Evolutionary conservation across 2,113 vertebrate genomes (phyloP), one percentile per base, ranked within the genome.

Genomic region (Chloebia gouldiae): DNA sequence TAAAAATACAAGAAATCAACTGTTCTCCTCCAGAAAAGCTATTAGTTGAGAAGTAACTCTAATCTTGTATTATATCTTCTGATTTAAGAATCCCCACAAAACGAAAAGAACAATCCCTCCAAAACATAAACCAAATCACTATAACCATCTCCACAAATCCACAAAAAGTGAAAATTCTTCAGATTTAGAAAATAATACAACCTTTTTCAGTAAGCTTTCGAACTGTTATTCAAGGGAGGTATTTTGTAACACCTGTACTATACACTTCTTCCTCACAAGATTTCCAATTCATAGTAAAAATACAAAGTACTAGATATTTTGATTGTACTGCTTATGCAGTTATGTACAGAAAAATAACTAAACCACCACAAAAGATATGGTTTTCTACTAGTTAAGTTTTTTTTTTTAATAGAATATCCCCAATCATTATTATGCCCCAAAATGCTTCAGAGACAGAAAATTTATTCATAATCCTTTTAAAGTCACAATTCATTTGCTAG

Each of bases 251-350:
- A 77, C 2, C 35, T 57, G 5, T 35, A 19, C 39, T 72, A 44
- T 3, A 25, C 10, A 47, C 6, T 19, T 44, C 14, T 2, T 5
- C 2, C 5, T 7, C 8, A 10, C 15, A 27, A 7, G 42, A 73
- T 31, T 81, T 77, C 18, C 15, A 90, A 33, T 22, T 60, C 22
- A 71, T 14, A 11, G 15, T 13, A 44, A 79, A 90, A 90, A 54
- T 8, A 63, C 11, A 4, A 57, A 39, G 9, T 31, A 60, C 25
- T 42, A 59, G 28, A 5, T 35, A 60, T 70, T 69, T 65, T 40
- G 14, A 44, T 49, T 85, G 35, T 28, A 61, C 17, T 51, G 37
- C 6, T 28, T 66, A 10, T 27, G 15, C 16, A 50, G 30, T 15
- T 68, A 33, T 7, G 2, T 25, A 64, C 50, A 71, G 11, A 66